Percentiles rank a stretch among this genome's conserved stretches.
Conservation (phyloP, 2,888 invertebrate genomes). For the Tenthredo mesomela region DNA sequence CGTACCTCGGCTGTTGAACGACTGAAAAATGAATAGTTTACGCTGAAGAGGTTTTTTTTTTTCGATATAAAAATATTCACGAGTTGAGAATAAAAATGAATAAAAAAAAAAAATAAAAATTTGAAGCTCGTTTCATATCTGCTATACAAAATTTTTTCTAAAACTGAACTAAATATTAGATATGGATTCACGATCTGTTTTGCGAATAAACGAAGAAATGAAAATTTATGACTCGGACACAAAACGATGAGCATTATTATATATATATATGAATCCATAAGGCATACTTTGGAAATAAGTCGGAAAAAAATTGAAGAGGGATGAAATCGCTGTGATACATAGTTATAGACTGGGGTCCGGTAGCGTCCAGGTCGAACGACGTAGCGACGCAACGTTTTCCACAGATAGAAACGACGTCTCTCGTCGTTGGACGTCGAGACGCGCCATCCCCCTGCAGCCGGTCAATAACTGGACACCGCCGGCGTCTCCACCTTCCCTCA, state of each 20-base stretch:
- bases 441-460: slow-evolving; percentile 69
- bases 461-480: slow-evolving; percentile 77
- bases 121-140: not conserved
- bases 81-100: too few species aligned
- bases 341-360: slow-evolving; percentile 52
- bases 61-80: not conserved
- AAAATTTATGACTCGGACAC: not conserved
- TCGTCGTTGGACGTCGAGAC: slow-evolving; percentile 44
- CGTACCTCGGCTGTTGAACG: not conserved
- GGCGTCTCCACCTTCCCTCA: slow-evolving; percentile 62
- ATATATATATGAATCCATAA: not conserved
- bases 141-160: not conserved
- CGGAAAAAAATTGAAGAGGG: not conserved
- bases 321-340: slow-evolving; percentile 5
- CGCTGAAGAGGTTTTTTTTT: not conserved
- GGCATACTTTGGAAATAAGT: not conserved
- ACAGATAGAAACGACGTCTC: slow-evolving; percentile 42
- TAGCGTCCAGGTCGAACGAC: slow-evolving; percentile 56
- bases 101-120: too few species aligned
- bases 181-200: not conserved
- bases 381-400: slow-evolving; percentile 51
- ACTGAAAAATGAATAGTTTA: not conserved
- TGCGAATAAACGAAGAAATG: not conserved
- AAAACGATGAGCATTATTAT: not conserved
- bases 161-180: not conserved